Conservation (phyloP, 2,888 invertebrate genomes). For the Leptopilina drosophilae region DNA sequence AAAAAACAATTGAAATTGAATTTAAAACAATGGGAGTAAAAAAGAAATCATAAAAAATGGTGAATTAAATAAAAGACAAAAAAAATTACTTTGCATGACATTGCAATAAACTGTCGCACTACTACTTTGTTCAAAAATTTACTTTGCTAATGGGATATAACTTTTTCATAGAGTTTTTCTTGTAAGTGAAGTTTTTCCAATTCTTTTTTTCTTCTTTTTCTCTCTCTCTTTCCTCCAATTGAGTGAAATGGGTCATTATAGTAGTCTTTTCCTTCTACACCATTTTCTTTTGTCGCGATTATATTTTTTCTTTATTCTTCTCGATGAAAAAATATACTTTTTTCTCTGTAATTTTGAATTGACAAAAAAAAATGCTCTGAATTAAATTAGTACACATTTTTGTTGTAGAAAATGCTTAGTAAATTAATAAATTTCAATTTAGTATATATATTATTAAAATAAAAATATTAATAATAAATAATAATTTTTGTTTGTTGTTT, state of each 20-base stretch:
- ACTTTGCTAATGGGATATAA: constrained; percentile 5
- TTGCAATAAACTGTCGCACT: not conserved
- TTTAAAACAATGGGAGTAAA: not conserved
- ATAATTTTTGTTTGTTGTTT: no score
- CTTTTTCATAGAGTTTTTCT: constrained; percentile 1
- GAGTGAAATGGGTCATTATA: constrained; percentile 4
- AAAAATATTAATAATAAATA: no score
- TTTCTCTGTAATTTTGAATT: not conserved
- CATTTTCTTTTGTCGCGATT: not conserved
- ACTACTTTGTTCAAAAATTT: not conserved
- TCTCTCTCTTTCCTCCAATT: not conserved
- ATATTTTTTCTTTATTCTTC: not conserved
- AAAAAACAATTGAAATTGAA: not conserved
- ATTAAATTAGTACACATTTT: no score
- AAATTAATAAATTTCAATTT: no score
- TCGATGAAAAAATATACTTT: not conserved
- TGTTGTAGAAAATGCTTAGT: no score
- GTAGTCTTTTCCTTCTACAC: not conserved
- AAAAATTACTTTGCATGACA: not conserved
- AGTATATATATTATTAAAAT: no score
- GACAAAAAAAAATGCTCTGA: no score
- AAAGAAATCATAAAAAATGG: not conserved
- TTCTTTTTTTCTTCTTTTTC: not conserved
- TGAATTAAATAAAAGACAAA: not conserved
- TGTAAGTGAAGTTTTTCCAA: not conserved